Conservation (phyloP, 2,888 invertebrate genomes). For the Pterobdella sp. region DNA sequence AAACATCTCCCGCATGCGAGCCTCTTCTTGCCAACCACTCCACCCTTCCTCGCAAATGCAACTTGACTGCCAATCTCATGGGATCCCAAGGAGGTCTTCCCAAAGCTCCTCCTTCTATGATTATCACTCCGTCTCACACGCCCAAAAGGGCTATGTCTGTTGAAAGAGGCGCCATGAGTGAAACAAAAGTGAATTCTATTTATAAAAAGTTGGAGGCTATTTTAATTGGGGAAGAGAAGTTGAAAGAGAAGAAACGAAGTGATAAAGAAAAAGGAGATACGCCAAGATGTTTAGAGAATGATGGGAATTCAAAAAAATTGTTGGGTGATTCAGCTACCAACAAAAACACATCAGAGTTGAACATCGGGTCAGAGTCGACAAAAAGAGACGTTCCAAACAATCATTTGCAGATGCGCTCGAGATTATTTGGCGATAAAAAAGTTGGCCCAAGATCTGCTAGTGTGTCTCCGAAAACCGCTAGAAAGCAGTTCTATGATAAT, state of each 20-base stretch:
- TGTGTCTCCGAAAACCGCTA: slow-evolving; percentile 34
- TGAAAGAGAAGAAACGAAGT: slow-evolving; percentile 7
- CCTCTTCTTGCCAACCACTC: not conserved
- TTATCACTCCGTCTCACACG: slow-evolving; percentile 42
- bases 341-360: not conserved
- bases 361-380: not conserved
- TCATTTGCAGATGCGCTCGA: not conserved
- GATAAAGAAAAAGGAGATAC: not conserved
- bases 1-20: slow-evolving; percentile 39
- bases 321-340: not conserved
- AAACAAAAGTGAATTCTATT: slow-evolving; percentile 33
- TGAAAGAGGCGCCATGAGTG: slow-evolving; percentile 28
- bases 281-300: not conserved
- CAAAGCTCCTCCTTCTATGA: slow-evolving; percentile 45
- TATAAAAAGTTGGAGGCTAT: slow-evolving; percentile 37
- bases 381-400: not conserved
- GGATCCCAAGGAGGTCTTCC: slow-evolving; percentile 34
- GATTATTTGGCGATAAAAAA: not conserved
- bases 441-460: slow-evolving; percentile 28
- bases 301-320: not conserved
- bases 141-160: slow-evolving; percentile 35
- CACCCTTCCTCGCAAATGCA: slow-evolving; percentile 38
- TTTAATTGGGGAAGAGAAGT: slow-evolving; percentile 21
- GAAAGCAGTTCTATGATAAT: slow-evolving; percentile 36
- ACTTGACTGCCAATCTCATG: not conserved